Base-by-base conservation (phyloP, 2,888 invertebrate species). In the Criorhina ranunculi region DNA sequence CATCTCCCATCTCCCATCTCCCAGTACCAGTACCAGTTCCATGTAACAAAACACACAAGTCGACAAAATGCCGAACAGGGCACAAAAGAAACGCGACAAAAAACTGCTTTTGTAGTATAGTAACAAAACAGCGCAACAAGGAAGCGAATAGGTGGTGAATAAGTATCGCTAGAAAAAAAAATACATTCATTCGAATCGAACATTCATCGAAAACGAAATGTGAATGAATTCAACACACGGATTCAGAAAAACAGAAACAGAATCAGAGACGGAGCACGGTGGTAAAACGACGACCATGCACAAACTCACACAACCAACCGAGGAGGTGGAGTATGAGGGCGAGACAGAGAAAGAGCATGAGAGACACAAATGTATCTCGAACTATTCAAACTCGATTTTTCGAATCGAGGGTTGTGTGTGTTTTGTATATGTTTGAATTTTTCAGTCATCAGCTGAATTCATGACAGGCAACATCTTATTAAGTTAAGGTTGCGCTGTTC, bases 381-480 rank as follows among this genome's bases (percentile, higher is more conserved):
- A 85, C 75, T 80, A 80, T 85, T 85, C 83, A 85, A 85, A 86
- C 81, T 77, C 81, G 86, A 88, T 77, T 87, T 70, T 80, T 76
- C 82, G 75, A 80, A 75, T 82, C 81, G 88, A 87, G 91, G 91
- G 91, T 91, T 91, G 91, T 90, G 89, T 90, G 89, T 89, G 90
- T 90, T 90, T 90, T 90, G 90, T 90, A 89, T 89, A 88, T 89
- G 90, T 90, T 91, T 91, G 88, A 89, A 90, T 89, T 89, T 89
- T 91, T 91, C 91, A 92, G 92, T 92, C 91, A 91, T 91, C 91
- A 91, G 90, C 91, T 91, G 91, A 91, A 91, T 91, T 90, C 90
- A 91, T 91, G 91, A 91, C 91, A 91, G 91, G 90, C 90, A 91
- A 91, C 91, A 91, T 91, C 91, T 89, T 88, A 88, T 88, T 88